A percentile compares a stretch with the other conserved stretches of the same genome.
Conservation (phyloP, 2,113 vertebrate genomes). For the Hepsetus odoe region DNA sequence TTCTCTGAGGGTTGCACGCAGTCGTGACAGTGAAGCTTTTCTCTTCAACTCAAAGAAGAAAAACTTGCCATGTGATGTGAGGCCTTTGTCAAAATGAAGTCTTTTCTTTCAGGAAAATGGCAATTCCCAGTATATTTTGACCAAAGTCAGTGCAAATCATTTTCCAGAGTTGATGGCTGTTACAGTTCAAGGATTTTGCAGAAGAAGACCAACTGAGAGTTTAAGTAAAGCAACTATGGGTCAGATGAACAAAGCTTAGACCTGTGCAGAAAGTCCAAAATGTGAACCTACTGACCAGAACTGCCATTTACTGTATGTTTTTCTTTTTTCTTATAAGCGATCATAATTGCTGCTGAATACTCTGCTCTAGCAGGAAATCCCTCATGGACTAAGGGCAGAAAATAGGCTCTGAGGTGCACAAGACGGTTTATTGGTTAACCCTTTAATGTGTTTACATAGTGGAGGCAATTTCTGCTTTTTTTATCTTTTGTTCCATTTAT, state of each 20-base stretch:
- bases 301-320: neutral
- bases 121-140: neutral
- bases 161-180: neutral
- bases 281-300: neutral
- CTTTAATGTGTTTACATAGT: neutral
- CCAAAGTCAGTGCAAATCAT: conserved; percentile 3
- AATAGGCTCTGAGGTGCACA: neutral
- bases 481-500: too few relatives aligned
- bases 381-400: neutral
- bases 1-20: neutral
- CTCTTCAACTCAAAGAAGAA: conserved; percentile 2
- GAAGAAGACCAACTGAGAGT: neutral
- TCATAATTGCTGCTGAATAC: neutral
- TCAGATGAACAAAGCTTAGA: neutral
- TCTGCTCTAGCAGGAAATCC: neutral
- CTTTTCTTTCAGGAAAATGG: neutral
- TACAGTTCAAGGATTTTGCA: neutral
- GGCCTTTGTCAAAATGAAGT: conserved; percentile 13
- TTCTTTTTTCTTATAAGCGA: neutral
- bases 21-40: neutral
- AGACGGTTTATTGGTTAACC: too few relatives aligned
- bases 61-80: neutral
- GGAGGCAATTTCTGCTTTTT: too few relatives aligned
- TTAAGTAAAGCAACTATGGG: neutral
- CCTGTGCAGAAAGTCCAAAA: neutral